A percentile compares a stretch with the other conserved stretches of the same genome.
Conservation (phyloP, 2,113 vertebrate species). For the Chaenogobius annularis region DNA sequence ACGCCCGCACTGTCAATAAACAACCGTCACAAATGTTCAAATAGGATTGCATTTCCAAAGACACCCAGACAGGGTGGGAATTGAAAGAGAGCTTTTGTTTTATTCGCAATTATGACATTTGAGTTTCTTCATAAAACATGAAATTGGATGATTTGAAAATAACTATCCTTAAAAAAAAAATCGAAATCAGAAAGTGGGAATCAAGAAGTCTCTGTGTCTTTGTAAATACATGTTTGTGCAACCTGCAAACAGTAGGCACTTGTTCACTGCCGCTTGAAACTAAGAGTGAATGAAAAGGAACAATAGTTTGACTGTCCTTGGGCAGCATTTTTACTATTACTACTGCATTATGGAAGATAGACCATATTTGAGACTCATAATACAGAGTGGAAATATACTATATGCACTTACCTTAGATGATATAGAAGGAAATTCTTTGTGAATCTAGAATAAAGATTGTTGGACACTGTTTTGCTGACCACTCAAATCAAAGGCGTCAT, state of each 20-base stretch:
- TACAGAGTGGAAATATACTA: not conserved
- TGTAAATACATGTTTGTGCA: conserved; percentile 13
- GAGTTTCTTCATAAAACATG: not conserved
- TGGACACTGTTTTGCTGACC: no score
- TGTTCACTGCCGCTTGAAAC: not conserved
- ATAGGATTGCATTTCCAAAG: not conserved
- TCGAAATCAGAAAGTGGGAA: no score
- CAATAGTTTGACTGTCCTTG: not conserved
- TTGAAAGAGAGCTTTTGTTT: not conserved
- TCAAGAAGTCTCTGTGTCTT: not conserved
- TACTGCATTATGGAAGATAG: not conserved
- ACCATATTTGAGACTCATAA: not conserved
- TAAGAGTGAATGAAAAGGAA: not conserved
- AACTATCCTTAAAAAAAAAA: no score
- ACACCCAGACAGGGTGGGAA: not conserved
- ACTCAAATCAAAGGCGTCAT: no score
- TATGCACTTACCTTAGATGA: no score
- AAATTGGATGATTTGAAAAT: not conserved
- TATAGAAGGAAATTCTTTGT: no score
- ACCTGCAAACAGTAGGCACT: conserved; percentile 8
- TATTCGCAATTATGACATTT: not conserved
- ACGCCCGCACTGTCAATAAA: not conserved
- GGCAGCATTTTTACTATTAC: not conserved
- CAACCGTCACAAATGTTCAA: not conserved
- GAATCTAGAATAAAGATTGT: no score